Evolutionary conservation across 2,113 vertebrate genomes (phyloP).

Genomic region (Ictalurus punctatus): DNA sequence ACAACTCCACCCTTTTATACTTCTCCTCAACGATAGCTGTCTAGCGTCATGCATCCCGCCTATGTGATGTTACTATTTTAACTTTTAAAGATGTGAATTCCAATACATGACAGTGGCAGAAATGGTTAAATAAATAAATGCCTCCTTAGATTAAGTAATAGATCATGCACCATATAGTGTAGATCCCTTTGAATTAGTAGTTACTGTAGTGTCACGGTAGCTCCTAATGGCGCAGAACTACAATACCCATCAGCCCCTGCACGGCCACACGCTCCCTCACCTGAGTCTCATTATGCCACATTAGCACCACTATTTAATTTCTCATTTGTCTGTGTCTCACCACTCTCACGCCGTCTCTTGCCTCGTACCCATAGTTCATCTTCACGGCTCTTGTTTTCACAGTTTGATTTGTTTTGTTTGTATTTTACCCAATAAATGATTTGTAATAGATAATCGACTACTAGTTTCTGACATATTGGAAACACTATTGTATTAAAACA

Average conservation of each 20-base stretch:
- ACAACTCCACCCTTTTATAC: background rate
- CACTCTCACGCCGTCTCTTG: background rate
- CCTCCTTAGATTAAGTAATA: background rate
- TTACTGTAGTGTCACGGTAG: background rate
- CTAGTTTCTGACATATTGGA: background rate
- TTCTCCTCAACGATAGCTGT: background rate
- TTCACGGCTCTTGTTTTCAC: background rate
- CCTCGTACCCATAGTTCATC: background rate
- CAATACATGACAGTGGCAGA: background rate
- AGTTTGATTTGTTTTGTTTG: no score
- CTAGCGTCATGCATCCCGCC: background rate
- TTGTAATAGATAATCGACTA: background rate
- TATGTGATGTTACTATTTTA: background rate
- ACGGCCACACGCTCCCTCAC: background rate
- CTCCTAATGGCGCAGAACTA: background rate
- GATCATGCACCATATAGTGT: background rate
- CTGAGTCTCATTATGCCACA: background rate
- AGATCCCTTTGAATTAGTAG: background rate
- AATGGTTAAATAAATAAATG: background rate
- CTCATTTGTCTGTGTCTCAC: background rate
- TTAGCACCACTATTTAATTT: background rate
- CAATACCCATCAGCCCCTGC: background rate
- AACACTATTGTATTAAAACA: background rate
- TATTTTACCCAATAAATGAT: background rate
- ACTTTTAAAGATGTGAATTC: background rate